Base-by-base conservation (phyloP, 2,888 invertebrate genomes). In the Sialis lutaria region DNA sequence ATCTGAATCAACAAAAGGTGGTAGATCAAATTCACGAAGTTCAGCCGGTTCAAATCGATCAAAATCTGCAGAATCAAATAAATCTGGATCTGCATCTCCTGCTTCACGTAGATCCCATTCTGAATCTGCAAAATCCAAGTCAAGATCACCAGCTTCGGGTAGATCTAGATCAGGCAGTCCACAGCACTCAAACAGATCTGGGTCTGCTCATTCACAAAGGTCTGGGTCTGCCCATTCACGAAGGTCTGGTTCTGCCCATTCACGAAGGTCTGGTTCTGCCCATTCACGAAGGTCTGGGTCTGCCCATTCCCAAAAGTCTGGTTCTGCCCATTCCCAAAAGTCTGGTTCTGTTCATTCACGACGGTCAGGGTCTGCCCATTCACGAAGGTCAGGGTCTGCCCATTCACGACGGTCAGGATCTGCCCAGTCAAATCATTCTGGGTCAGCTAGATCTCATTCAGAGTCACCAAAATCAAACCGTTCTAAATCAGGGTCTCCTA, bases 11-110 rank as follows among this genome's bases (percentile, higher is more conserved):
- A 12, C 45, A 6, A 37, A 32, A 10, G 6, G 65, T 6, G 68
- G 68, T 57, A 68, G 67, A 53, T 70, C 70, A 0, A 68, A 68
- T 51, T 68, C 69, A 1, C 69, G 67, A 7, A 67, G 58, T 6
- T 72, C 72, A 48, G 57, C 59, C 6, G 60, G 57, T 34, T 56
- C 52, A 12, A 46, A 43, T 30, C 48, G 48, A 10, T 52, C 51
- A 35, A 52, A 54, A 44, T 54, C 54, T 34, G 48, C 51, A 8
- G 48, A 44, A 47, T 52, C 50, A 8, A 43, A 32, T 10, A 39
- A 33, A 40, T 45, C 44, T 32, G 39, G 58, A 47, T 62, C 61
- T 3, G 55, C 54, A 12, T 58, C 59, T 48, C 54, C 47, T 33
- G 48, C 50, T 1, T 59, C 60, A 1, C 51, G 50, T 31, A 46